phyloP scores from a whole-genome alignment of 1,140 invertebrate species.

The Spodoptera frugiperda region DNA sequence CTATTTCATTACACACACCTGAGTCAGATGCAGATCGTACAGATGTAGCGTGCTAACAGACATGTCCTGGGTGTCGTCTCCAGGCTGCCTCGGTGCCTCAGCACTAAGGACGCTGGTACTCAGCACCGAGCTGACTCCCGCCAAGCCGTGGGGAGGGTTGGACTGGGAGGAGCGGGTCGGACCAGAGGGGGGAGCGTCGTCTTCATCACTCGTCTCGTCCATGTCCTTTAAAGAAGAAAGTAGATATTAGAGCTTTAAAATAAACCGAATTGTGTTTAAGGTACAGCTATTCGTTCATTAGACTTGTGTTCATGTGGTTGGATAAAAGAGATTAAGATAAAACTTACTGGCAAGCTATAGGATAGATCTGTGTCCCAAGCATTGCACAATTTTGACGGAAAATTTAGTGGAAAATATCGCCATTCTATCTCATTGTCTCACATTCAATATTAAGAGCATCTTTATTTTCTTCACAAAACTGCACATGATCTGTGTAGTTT shows the following conservation, averaged over 20 bases:
- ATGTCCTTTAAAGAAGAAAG: slow-evolving; percentile 63
- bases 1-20: slow-evolving; percentile 59
- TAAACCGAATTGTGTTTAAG: too few relatives aligned
- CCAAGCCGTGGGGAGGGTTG: slow-evolving; percentile 38
- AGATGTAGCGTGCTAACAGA: slow-evolving; percentile 83
- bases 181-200: slow-evolving; percentile 57
- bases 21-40: slow-evolving; percentile 81
- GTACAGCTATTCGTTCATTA: too few relatives aligned
- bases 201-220: slow-evolving; percentile 79
- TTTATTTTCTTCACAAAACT: too few relatives aligned
- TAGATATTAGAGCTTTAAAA: neutral
- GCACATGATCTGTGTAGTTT: too few relatives aligned
- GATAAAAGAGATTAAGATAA: too few relatives aligned
- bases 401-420: too few relatives aligned
- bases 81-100: slow-evolving; percentile 56
- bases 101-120: slow-evolving; percentile 53
- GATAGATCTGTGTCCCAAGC: too few relatives aligned
- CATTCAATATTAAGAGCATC: too few relatives aligned
- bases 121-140: slow-evolving; percentile 50
- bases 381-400: too few relatives aligned
- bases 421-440: too few relatives aligned
- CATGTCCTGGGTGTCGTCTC: slow-evolving; percentile 74
- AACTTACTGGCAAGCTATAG: too few relatives aligned
- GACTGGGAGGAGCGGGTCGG: slow-evolving; percentile 36
- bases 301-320: too few relatives aligned